phyloP scores from a whole-genome alignment of 2,797 vertebrate species.

The Arctocebus calabarensis region DNA sequence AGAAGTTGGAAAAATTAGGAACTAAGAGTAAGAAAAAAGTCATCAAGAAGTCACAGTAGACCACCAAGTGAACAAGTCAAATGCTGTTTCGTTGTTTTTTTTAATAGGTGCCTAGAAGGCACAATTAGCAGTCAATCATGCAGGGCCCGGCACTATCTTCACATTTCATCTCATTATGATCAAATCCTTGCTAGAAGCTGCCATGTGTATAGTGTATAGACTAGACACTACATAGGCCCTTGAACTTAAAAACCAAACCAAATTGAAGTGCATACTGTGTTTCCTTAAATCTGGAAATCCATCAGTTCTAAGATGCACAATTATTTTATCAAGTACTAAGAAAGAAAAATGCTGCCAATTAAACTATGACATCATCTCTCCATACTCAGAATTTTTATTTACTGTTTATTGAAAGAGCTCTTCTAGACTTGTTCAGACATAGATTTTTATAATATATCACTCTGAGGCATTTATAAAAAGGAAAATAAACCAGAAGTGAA shows the following conservation, averaged over 20 bases:
- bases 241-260: neutral
- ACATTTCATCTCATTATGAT: neutral
- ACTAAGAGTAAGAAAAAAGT: neutral
- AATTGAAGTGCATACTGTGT: neutral
- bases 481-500: constrained; percentile 40
- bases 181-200: neutral
- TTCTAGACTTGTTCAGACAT: neutral
- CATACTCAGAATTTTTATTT: constrained; percentile 30
- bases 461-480: neutral
- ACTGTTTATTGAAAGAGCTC: constrained; percentile 51
- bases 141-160: neutral
- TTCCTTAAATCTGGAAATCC: neutral
- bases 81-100: neutral
- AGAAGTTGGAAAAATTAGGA: neutral
- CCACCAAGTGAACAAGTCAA: neutral
- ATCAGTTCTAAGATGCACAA: neutral
- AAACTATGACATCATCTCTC: neutral
- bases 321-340: constrained; percentile 49
- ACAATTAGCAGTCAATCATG: too few relatives aligned
- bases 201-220: too few relatives aligned
- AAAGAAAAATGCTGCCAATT: constrained; percentile 40
- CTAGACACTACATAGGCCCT: neutral
- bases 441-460: neutral
- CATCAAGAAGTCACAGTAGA: neutral
- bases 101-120: neutral